A percentile compares a stretch with the other conserved stretches of the same genome.
phyloP scores from a whole-genome alignment of 2,113 vertebrate genomes.

The Limnothrissa miodon region DNA sequence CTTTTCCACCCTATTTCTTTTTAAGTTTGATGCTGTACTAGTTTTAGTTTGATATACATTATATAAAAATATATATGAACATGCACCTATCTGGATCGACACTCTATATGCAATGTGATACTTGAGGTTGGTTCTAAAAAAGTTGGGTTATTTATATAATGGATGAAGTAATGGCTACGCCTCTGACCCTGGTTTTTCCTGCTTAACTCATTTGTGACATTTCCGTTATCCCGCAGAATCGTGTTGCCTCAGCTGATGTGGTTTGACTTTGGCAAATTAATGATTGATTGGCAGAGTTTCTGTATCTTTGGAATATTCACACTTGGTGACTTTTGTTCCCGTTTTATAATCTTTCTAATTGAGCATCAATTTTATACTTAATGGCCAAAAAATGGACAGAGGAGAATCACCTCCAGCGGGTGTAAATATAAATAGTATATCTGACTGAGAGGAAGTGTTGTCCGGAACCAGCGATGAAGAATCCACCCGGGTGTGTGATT shows the following conservation, averaged over 20 bases:
- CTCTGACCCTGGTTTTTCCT: neutral
- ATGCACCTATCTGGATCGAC: constrained; percentile 60
- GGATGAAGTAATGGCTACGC: neutral
- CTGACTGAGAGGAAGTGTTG: neutral
- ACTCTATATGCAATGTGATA: constrained; percentile 54
- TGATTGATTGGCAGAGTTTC: neutral
- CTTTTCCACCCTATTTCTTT: constrained; percentile 58
- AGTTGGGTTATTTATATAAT: neutral
- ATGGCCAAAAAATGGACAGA: neutral
- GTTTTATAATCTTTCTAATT: neutral
- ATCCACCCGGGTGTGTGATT: too few relatives aligned
- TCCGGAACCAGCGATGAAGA: neutral
- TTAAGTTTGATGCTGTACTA: constrained; percentile 78
- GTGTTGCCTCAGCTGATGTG: neutral
- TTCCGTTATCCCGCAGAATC: neutral
- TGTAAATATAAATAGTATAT: neutral
- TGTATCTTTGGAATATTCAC: neutral
- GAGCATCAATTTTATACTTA: neutral
- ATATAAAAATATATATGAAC: constrained; percentile 76
- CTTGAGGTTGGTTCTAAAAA: neutral
- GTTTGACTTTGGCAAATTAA: neutral
- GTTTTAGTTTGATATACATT: constrained; percentile 79
- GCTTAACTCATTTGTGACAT: neutral
- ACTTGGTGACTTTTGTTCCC: neutral
- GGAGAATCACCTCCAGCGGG: neutral